Conservation (phyloP, 2,113 vertebrate species). For the Dasyprocta punctata region DNA sequence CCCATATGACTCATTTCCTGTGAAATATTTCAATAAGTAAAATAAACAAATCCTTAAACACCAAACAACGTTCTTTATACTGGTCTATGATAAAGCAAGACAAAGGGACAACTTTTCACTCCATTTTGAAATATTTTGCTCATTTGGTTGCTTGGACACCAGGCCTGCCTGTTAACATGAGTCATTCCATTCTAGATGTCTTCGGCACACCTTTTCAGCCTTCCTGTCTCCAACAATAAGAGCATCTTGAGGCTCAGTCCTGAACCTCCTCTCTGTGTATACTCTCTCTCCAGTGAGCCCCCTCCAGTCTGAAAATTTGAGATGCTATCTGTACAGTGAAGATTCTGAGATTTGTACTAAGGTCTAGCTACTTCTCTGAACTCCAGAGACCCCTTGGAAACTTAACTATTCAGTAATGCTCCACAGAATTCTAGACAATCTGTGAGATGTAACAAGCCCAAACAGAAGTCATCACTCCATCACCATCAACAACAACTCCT, state of each 20-base stretch:
- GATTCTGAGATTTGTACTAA: neutral
- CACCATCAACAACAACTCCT: neutral
- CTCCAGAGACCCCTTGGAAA: neutral
- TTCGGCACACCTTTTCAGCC: neutral
- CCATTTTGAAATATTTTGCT: neutral
- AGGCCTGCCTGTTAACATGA: neutral
- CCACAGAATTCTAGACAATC: neutral
- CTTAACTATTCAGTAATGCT: neutral
- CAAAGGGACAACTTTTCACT: neutral
- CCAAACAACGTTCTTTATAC: neutral
- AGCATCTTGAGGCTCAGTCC: neutral
- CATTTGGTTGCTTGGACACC: neutral
- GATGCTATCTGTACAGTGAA: neutral
- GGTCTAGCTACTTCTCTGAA: neutral
- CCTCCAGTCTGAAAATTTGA: neutral
- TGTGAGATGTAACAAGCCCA: neutral
- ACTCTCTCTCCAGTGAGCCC: neutral
- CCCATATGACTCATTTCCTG: neutral
- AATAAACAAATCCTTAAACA: neutral
- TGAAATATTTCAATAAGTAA: neutral
- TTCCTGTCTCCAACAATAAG: neutral
- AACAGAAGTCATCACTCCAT: neutral
- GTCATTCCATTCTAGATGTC: neutral
- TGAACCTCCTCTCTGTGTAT: neutral
- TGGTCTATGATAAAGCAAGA: neutral